phyloP scores from a whole-genome alignment of 2,888 invertebrate species.

The Clitarchus hookeri region DNA sequence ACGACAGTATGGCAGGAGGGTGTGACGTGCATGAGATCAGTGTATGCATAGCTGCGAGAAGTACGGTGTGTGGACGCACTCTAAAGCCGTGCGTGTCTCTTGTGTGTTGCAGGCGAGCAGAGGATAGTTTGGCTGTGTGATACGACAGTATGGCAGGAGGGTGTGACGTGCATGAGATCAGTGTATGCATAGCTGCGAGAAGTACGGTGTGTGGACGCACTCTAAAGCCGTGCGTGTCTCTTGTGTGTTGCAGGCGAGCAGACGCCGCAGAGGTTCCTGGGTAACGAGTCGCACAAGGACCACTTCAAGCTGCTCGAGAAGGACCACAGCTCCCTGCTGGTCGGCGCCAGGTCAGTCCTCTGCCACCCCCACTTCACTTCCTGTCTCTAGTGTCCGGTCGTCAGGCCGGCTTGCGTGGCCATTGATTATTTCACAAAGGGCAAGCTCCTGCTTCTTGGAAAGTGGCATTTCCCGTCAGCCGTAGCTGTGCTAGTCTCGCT shows the following conservation, averaged over 20 bases:
- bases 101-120: slow-evolving; percentile 69
- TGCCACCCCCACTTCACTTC: neutral
- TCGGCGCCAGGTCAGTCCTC: slow-evolving; percentile 80
- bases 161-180: no score
- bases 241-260: slow-evolving; percentile 69
- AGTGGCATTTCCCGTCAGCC: no score
- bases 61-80: neutral
- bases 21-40: no score
- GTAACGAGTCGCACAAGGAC: slow-evolving; percentile 79
- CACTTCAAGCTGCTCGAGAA: slow-evolving; percentile 89
- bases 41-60: no score
- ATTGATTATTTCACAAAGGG: no score
- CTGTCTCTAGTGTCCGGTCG: no score
- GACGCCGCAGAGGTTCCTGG: slow-evolving; percentile 74
- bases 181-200: no score
- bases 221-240: slow-evolving; percentile 43
- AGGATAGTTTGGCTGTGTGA: slow-evolving; percentile 41
- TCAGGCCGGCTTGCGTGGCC: no score
- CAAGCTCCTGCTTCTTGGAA: no score
- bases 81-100: slow-evolving; percentile 44
- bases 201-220: neutral
- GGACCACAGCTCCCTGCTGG: slow-evolving; percentile 81
- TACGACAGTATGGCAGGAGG: no score
- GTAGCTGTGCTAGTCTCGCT: no score
- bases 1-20: no score